Evolutionary conservation across 2,113 vertebrate genomes (phyloP).

Genomic region (Sceloporus undulatus): DNA sequence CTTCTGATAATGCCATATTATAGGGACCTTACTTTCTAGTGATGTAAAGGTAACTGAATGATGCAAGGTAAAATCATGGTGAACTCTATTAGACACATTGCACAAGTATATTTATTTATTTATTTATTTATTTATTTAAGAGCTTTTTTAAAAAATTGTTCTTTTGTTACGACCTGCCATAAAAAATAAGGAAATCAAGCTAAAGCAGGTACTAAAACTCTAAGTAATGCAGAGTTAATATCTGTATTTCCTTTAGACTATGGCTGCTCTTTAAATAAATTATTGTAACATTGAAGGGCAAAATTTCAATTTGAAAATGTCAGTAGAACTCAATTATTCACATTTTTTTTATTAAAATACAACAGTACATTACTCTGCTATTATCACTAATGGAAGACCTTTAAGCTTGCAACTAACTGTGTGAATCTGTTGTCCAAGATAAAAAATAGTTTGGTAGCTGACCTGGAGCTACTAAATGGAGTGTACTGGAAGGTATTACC

Average conservation of each 20-base stretch:
- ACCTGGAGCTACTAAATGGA: not conserved
- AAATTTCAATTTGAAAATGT: conserved; percentile 31
- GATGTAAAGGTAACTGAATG: too few species aligned
- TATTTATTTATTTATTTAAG: too few species aligned
- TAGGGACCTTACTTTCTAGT: not conserved
- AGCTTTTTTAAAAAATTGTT: too few species aligned
- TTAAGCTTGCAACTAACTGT: conserved; percentile 26
- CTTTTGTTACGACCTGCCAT: too few species aligned
- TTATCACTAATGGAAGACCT: conserved; percentile 16
- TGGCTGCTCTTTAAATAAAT: not conserved
- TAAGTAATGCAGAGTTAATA: not conserved
- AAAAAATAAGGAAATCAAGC: conserved; percentile 53
- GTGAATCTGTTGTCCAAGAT: conserved; percentile 47
- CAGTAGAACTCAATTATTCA: conserved; percentile 11
- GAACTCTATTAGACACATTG: too few species aligned
- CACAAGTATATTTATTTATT: too few species aligned
- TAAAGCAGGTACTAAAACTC: conserved; percentile 45
- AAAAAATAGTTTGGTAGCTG: not conserved
- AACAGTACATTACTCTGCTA: conserved; percentile 27
- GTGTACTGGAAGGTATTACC: not conserved
- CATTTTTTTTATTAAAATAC: conserved; percentile 18
- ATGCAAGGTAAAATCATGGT: too few species aligned
- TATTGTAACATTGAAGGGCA: not conserved
- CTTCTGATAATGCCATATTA: not conserved
- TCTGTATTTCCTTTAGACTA: not conserved